Base-by-base conservation (phyloP, 2,888 invertebrate species). In the Hirtodrosophila duncani region DNA sequence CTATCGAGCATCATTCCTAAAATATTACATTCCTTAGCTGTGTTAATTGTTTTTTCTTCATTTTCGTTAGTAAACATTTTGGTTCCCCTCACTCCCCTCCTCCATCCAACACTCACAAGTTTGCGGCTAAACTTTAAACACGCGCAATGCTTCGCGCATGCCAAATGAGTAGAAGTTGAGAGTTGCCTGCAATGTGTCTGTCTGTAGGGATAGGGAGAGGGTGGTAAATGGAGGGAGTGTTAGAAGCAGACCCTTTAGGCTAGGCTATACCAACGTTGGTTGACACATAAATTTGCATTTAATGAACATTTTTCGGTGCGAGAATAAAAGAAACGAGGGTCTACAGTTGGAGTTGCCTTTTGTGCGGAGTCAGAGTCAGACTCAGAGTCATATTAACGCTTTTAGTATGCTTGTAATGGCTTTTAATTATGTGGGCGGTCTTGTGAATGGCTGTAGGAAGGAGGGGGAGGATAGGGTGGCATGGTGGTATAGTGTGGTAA, bases 351-450 rank as follows among this genome's bases (percentile, higher is more conserved):
- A 20, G n/a, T 8, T 20, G 20, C 4, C 5, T 20, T 4, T 20
- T 20, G 20, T 6, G 20, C 20, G 20, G 4, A 6, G 20, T 20
- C 5, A 4, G 20, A 20, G 7, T 9, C 23, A 20, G 34, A 8
- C 41, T 9, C 38, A 63, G 62, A 68, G 49, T 46, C 53, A 62
- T 67, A 69, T 74, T 49, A 59, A 59, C 50, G 50, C 66, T 63
- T 66, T 59, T 70, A 74, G 70, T 62, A 51, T 62, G 75, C 56
- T 50, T 27, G 63, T 72, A 78, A 72, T 78, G 43, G 67, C 57
- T 67, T 78, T 72, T 72, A 79, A 75, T 74, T 71, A 79, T 57
- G 79, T 74, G 65, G 79, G 74, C 57, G 79, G 41, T 36, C n/a
- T 2, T 44, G n/a, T n/a, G n/a, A n/a, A 13, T 13, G 8, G 6